Evolutionary conservation across 2,113 vertebrate genomes (phyloP).

Genomic region (Equus przewalskii): DNA sequence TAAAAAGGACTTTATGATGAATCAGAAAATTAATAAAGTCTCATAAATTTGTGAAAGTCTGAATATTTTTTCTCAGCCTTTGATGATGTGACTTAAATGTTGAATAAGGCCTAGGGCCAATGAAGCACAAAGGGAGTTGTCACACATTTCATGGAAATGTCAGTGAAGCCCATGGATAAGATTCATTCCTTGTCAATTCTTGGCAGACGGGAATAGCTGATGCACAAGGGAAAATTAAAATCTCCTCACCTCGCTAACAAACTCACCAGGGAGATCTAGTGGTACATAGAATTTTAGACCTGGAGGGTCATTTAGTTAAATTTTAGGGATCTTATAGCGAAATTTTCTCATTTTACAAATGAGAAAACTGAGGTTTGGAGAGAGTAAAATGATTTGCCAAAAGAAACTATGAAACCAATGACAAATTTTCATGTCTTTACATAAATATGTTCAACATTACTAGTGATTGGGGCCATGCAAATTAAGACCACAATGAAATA

Average conservation of each 20-base stretch:
- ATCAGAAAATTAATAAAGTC: background rate
- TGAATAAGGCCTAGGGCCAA: constrained; percentile 1
- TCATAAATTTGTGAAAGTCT: background rate
- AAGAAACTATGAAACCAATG: constrained; percentile 6
- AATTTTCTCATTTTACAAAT: constrained; percentile 26
- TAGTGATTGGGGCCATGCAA: background rate
- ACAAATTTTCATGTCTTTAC: background rate
- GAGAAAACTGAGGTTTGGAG: background rate
- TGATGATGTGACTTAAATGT: background rate
- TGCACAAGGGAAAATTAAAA: constrained; percentile 15
- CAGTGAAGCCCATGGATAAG: background rate
- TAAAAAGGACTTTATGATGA: constrained; percentile 10
- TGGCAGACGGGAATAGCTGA: constrained; percentile 6
- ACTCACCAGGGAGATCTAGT: background rate
- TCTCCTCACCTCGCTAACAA: background rate
- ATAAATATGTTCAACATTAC: background rate
- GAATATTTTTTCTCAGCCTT: constrained; percentile 1
- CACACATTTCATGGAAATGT: background rate
- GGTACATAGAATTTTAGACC: background rate
- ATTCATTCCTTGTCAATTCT: background rate
- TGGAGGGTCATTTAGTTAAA: background rate
- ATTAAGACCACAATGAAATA: background rate
- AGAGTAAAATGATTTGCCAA: constrained; percentile 24
- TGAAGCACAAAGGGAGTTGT: background rate
- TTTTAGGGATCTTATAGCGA: background rate